phyloP scores from a whole-genome alignment of 2,113 vertebrate species.

The Daboia siamensis region DNA sequence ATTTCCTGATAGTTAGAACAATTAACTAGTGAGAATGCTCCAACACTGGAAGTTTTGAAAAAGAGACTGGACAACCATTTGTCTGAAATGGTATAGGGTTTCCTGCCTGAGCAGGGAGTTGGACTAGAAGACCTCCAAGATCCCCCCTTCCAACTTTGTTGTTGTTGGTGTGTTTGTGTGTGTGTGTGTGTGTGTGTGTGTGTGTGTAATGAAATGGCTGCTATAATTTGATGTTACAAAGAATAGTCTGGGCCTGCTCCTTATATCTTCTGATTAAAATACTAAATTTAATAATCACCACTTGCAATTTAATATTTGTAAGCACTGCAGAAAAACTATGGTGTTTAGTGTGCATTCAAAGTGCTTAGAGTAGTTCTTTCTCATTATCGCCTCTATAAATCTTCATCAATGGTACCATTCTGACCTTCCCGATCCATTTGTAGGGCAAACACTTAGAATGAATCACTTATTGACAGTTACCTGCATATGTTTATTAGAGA shows the following conservation, averaged over 20 bases:
- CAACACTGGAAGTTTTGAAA: too few relatives aligned
- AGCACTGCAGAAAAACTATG: neutral
- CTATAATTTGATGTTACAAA: neutral
- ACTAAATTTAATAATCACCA: neutral
- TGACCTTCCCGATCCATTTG: slow-evolving; percentile 29
- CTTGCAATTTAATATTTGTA: neutral
- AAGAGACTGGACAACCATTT: too few relatives aligned
- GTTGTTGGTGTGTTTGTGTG: too few relatives aligned
- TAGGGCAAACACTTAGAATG: slow-evolving; percentile 36
- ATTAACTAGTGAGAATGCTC: too few relatives aligned
- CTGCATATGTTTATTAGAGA: slow-evolving; percentile 41
- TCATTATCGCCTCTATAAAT: slow-evolving; percentile 31
- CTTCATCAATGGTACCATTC: slow-evolving; percentile 21
- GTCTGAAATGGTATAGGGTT: too few relatives aligned
- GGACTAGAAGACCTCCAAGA: too few relatives aligned
- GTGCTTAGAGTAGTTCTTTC: slow-evolving; percentile 9
- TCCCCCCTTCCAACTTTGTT: too few relatives aligned
- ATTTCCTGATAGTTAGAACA: too few relatives aligned
- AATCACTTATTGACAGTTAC: slow-evolving; percentile 42
- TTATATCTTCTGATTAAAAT: neutral
- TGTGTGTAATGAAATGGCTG: neutral
- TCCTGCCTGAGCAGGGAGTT: too few relatives aligned
- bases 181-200: too few relatives aligned
- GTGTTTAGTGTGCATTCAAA: slow-evolving; percentile 2
- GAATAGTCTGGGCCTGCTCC: too few relatives aligned